Evolutionary conservation across 2,113 vertebrate species (phyloP), one percentile per base, ranked within the genome.

Genomic region (Aspidoscelis tigris): DNA sequence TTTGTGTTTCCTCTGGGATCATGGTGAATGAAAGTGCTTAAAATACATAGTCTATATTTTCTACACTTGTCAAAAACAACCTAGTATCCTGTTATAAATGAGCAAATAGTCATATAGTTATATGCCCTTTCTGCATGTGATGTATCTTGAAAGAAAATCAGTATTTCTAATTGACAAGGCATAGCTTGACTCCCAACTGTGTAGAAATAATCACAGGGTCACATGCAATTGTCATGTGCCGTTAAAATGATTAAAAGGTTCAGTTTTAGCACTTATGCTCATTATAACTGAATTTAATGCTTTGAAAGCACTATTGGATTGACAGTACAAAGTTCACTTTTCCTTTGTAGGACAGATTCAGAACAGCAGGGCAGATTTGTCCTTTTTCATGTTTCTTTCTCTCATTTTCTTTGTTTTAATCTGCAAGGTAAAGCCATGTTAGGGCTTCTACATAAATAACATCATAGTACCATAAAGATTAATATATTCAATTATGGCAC

Each of bases 51-150:
- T 91, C 83, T 9, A 2, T 10, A 20, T 76, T 33, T 14, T 87
- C 61, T 26, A 55, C 61, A 84, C 81, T 78, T 73, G 86, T 80
- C 26, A 43, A 24, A 66, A 84, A 78, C 41, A 73, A 87, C 87
- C 88, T 76, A 87, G 77, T 84, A 86, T 8, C 71, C 70, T 77
- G 79, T 87, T 85, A 74, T 87, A 90, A 83, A 74, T 85, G 75
- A 88, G 41, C 82, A 81, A 88, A 78, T 74, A 83, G 65, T 79
- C 47, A 26, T 47, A 26, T 61, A 50, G 74, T 93, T 85, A 80
- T 55, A 88, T 91, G 61, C 86, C 83, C 85, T 88, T 89, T 53
- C 76, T 53, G 0, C 26, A 61, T 80, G 65, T 81, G 26, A 61
- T 89, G 75, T 82, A 41, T 84, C 80, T 61, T 77, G 71, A 72